phyloP scores from a whole-genome alignment of 2,113 vertebrate species.

The Tinamus guttatus region DNA sequence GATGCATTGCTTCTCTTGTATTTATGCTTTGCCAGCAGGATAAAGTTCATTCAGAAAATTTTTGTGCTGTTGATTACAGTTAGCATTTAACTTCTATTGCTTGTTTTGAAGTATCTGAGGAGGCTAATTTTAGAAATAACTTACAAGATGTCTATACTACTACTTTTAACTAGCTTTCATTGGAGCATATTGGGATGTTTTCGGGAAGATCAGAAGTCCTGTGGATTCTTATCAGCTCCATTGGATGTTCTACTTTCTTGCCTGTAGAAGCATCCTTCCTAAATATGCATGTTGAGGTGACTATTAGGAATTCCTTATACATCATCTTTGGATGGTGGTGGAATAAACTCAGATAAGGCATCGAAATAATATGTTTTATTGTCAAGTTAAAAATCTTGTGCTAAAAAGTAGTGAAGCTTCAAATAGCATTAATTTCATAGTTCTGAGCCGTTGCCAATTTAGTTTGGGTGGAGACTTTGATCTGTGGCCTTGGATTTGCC shows the following conservation, averaged over 20 bases:
- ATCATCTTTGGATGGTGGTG: background rate
- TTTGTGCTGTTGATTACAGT: background rate
- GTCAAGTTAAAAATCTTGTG: background rate
- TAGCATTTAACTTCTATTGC: background rate
- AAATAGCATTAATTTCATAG: background rate
- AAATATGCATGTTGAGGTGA: background rate
- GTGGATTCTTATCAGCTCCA: background rate
- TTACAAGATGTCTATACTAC: background rate
- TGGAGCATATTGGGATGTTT: background rate
- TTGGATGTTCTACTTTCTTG: background rate
- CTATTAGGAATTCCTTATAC: background rate
- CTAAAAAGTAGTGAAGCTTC: background rate
- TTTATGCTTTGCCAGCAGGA: background rate
- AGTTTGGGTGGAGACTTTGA: background rate
- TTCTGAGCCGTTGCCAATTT: background rate
- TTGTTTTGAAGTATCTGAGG: background rate
- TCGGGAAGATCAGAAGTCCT: background rate
- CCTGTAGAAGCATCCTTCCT: background rate
- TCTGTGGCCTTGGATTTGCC: background rate
- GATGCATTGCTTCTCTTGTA: accelerated
- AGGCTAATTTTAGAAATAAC: background rate
- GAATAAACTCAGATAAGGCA: background rate
- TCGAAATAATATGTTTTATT: background rate
- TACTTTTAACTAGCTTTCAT: background rate
- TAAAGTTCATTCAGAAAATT: background rate